Conservation (phyloP, 2,888 invertebrate species). For the Parnassius glacialis region DNA sequence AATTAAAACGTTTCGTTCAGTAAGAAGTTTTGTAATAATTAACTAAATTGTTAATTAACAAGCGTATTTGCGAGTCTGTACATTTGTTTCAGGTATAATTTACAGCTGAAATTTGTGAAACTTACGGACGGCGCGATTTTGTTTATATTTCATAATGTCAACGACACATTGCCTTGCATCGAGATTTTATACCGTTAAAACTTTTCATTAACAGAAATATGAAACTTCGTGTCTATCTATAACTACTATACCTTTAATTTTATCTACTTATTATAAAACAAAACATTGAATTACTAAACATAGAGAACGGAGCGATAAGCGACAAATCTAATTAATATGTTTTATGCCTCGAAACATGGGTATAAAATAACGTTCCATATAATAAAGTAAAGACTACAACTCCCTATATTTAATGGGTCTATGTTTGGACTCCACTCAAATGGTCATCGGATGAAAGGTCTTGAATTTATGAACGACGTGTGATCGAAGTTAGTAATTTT, state of each 20-base stretch:
- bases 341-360: too few relatives aligned
- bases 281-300: background rate
- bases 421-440: background rate
- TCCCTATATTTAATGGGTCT: background rate
- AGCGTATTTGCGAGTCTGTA: conserved; percentile 4
- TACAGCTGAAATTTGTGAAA: conserved; percentile 36
- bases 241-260: conserved; percentile 47
- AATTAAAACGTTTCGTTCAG: background rate
- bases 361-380: too few relatives aligned
- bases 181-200: conserved; percentile 40
- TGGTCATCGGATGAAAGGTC: conserved; percentile 18
- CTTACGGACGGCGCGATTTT: conserved; percentile 65
- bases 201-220: conserved; percentile 51
- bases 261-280: background rate
- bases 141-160: conserved; percentile 35
- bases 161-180: conserved; percentile 35
- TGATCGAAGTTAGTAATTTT: too few relatives aligned
- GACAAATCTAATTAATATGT: background rate
- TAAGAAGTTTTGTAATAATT: background rate
- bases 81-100: conserved; percentile 30
- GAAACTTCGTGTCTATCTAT: conserved; percentile 51
- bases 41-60: background rate
- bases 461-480: too few relatives aligned
- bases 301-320: background rate
- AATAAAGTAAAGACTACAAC: background rate